Conservation (phyloP, 2,797 vertebrate species). For the Hephaestus fuliginosus region DNA sequence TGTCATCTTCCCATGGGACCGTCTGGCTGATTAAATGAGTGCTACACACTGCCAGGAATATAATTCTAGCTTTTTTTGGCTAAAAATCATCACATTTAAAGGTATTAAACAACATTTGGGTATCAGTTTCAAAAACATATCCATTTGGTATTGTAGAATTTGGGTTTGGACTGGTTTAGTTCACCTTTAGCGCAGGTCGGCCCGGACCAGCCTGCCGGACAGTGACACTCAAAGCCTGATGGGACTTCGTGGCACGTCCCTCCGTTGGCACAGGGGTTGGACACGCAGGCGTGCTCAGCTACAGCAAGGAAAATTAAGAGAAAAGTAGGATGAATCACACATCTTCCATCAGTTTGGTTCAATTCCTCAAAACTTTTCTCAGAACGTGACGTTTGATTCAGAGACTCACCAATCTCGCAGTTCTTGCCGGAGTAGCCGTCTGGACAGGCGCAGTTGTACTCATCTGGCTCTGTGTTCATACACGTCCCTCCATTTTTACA, state of each 20-base stretch:
- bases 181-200: slow-evolving; percentile 94
- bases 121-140: too few relatives aligned
- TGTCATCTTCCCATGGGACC: too few relatives aligned
- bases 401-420: slow-evolving; percentile 92
- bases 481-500: slow-evolving; percentile 95
- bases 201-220: slow-evolving; percentile 93
- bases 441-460: slow-evolving; percentile 93
- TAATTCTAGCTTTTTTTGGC: too few relatives aligned
- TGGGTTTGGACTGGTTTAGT: too few relatives aligned
- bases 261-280: slow-evolving; percentile 95
- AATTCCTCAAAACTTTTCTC: background rate
- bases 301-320: background rate
- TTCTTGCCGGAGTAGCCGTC: slow-evolving; percentile 95
- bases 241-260: slow-evolving; percentile 93
- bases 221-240: slow-evolving; percentile 94
- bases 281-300: slow-evolving; percentile 96
- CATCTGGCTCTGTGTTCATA: slow-evolving; percentile 94
- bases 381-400: background rate
- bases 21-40: too few relatives aligned
- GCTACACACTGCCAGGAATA: too few relatives aligned
- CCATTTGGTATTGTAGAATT: too few relatives aligned
- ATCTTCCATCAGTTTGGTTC: background rate
- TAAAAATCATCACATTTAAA: too few relatives aligned
- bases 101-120: too few relatives aligned
- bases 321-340: background rate